phyloP scores from a whole-genome alignment of 2,888 invertebrate species.

The Limnephilus auricula region DNA sequence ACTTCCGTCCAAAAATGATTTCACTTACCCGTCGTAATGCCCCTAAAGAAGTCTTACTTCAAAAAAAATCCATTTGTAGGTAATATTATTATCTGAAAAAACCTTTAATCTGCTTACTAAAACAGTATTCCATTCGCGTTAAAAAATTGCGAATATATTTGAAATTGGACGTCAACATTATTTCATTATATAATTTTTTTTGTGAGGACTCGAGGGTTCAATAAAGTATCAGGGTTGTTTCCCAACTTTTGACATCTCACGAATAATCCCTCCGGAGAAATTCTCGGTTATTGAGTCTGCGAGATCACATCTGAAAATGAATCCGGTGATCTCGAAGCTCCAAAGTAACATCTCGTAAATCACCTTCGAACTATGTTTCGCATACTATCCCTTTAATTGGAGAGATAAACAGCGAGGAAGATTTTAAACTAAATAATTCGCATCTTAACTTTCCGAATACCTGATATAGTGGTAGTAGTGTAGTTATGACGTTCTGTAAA shows the following conservation, averaged over 20 bases:
- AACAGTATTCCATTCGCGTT: no score
- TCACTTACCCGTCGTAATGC: no score
- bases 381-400: not conserved
- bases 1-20: no score
- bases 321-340: not conserved
- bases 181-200: no score
- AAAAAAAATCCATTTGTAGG: no score
- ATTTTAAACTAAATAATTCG: not conserved
- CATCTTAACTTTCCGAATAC: not conserved
- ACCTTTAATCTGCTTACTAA: no score
- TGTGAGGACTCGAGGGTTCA: not conserved
- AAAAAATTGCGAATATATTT: no score
- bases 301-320: not conserved
- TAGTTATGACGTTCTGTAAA: not conserved
- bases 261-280: not conserved
- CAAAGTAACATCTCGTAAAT: not conserved
- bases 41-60: no score
- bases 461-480: not conserved
- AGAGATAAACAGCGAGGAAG: not conserved
- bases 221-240: not conserved
- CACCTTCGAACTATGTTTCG: not conserved
- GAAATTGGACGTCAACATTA: no score
- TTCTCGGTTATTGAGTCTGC: not conserved
- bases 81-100: no score
- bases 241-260: not conserved